Conservation (phyloP, 2,888 invertebrate genomes). For the Oegoconia quadripuncta region DNA sequence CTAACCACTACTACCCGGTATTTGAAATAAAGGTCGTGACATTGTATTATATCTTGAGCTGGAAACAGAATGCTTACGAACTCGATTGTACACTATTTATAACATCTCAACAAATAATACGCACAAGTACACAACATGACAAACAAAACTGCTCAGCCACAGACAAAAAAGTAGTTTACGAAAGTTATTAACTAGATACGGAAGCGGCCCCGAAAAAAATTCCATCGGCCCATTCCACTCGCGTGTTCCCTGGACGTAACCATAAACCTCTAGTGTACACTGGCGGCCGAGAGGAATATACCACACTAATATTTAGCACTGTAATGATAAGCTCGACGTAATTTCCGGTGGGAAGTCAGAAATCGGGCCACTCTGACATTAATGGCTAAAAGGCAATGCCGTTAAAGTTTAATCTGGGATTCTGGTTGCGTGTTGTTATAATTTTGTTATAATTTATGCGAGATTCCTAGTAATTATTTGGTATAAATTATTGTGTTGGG, state of each 20-base stretch:
- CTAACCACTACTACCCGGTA: too few relatives aligned
- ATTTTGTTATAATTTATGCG: conserved; percentile 3
- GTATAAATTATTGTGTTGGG: conserved; percentile 1
- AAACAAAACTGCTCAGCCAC: conserved; percentile 2
- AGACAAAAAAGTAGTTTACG: conserved; percentile 16
- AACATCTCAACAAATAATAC: too few relatives aligned
- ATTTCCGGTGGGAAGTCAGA: conserved; percentile 10
- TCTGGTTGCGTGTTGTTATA: background rate
- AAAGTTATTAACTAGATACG: conserved; percentile 22
- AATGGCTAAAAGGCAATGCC: conserved; percentile 1
- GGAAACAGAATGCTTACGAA: too few relatives aligned
- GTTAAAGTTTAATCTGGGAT: background rate
- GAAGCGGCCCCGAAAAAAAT: conserved; percentile 21
- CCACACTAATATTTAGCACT: conserved; percentile 4
- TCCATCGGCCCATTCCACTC: conserved; percentile 16
- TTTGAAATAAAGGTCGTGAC: too few relatives aligned
- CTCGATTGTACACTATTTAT: too few relatives aligned
- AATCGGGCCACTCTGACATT: background rate
- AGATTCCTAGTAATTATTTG: conserved; percentile 1
- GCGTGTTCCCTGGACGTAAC: conserved; percentile 19
- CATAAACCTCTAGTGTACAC: conserved; percentile 13
- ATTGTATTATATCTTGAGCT: too few relatives aligned
- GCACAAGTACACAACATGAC: background rate
- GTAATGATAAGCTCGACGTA: conserved; percentile 9
- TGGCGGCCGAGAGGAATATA: conserved; percentile 9